Evolutionary conservation across 2,113 vertebrate species (phyloP).

Genomic region (Zapornia atra): DNA sequence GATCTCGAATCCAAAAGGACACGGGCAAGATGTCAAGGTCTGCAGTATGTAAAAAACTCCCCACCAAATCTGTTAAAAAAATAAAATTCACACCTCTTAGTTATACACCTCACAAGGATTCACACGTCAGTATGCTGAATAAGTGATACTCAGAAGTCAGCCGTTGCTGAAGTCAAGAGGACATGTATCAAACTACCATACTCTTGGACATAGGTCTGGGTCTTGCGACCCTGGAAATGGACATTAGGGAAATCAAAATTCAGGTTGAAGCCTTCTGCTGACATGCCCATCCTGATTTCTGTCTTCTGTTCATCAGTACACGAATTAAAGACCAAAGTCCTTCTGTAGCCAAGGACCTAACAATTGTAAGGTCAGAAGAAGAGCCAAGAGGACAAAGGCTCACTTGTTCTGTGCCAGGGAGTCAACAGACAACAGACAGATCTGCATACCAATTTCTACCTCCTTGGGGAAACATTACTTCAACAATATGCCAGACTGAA

Average conservation of each 20-base stretch:
- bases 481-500: not conserved
- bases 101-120: not conserved
- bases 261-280: not conserved
- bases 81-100: not conserved
- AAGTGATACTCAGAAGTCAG: not conserved
- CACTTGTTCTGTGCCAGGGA: not conserved
- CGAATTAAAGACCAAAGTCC: fast-evolving
- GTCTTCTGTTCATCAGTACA: not conserved
- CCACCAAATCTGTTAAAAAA: not conserved
- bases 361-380: not conserved
- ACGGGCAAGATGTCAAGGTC: not conserved
- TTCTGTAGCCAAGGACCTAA: not conserved
- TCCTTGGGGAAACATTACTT: not conserved
- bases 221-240: not conserved
- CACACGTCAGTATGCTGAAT: not conserved
- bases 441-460: not conserved
- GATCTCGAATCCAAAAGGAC: not conserved
- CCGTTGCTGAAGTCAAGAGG: not conserved
- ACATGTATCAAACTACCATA: not conserved
- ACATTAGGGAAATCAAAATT: not conserved
- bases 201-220: not conserved
- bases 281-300: not conserved
- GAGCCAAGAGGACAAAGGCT: not conserved
- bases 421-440: not conserved
- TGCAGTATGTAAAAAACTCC: not conserved